Evolutionary conservation across 2,113 vertebrate genomes (phyloP), one percentile per base, ranked within the genome.

Genomic region (Synchiropus splendidus): DNA sequence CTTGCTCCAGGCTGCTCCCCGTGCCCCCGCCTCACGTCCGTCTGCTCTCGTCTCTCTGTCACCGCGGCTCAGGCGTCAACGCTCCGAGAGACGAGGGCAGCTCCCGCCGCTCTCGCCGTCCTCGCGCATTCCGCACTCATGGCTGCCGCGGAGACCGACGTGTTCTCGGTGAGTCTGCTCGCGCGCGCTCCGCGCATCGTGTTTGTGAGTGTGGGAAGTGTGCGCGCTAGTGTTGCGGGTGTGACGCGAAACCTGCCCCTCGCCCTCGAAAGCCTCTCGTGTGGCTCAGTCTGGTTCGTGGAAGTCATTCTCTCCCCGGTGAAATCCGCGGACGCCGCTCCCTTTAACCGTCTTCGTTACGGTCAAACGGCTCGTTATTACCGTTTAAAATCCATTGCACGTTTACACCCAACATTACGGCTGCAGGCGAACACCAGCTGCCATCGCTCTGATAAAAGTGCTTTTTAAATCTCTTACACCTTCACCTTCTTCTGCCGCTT

Each of bases 71-170:
- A 70, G 73, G 64, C 54, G n/a, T n/a, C n/a, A n/a, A n/a, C n/a
- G 48, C 15, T 42, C 62, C 18, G 63, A 79, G 82, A 75, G 78
- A 79, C 70, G 77, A 68, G 80, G 70, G 75, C 70, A 75, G 82
- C 55, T 74, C 68, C 70, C 69, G 61, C 62, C 64, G 62, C 68
- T 67, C 51, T 37, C 49, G 64, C 58, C 45, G 51, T 16, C 16
- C 14, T 2, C 54, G 35, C 21, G 74, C 74, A 81, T 68, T 73
- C 75, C 69, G 30, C 74, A 81, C 80, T 8, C 71, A 97, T 95
- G 93, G 93, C 91, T 61, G 89, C 91, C 59, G 87, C 88, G 39
- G 93, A 94, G 54, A 72, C 92, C 58, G 89, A 95, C 63, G 87
- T 90, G 43, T 85, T 88, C 74, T 85, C 87, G 66, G 93, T 95